These are phyloP conservation scores for Scolanthus callimorphus DNA, from an alignment of 92 coral and sea anemone genomes.

Conservation along the genomic window DNA sequence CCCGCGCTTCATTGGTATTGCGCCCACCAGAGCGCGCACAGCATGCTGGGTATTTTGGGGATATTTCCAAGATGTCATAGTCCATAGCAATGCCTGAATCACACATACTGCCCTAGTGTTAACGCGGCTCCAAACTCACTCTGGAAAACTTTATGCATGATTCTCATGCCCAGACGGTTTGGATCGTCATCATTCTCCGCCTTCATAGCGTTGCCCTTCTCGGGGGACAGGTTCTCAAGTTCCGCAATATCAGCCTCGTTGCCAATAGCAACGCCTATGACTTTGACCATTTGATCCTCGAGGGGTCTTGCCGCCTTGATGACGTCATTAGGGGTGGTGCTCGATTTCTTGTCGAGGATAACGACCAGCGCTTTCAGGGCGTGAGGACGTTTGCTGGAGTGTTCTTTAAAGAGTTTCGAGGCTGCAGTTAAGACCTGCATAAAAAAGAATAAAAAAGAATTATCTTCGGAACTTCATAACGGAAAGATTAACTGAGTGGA, in stretches of 20 bases:
- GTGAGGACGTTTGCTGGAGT: constrained; percentile 29
- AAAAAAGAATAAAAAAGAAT: not conserved
- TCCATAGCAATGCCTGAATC: too few species aligned
- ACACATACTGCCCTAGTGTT: too few species aligned
- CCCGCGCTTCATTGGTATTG: too few species aligned
- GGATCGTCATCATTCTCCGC: constrained; percentile 47
- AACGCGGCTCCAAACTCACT: too few species aligned
- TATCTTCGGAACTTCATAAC: not conserved
- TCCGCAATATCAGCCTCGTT: constrained; percentile 43
- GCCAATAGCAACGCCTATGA: constrained; percentile 81
- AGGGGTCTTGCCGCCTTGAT: constrained; percentile 39
- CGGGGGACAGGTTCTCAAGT: constrained; percentile 53
- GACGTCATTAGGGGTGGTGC: constrained; percentile 43
- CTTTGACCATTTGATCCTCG: constrained; percentile 56
- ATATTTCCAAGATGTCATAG: too few species aligned
- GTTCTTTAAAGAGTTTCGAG: not conserved
- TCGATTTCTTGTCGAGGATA: constrained; percentile 64
- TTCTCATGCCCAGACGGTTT: constrained; percentile 29
- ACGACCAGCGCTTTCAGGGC: constrained; percentile 72
- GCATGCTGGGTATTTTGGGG: too few species aligned
- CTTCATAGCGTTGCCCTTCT: constrained; percentile 30
- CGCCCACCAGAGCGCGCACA: too few species aligned
- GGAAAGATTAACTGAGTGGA: too few species aligned
- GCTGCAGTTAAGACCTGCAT: not conserved
- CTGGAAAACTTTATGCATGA: constrained; percentile 58